A percentile compares a stretch with the other conserved stretches of the same genome.
phyloP scores from a whole-genome alignment of 2,888 invertebrate genomes.

The Pollenia amentaria region DNA sequence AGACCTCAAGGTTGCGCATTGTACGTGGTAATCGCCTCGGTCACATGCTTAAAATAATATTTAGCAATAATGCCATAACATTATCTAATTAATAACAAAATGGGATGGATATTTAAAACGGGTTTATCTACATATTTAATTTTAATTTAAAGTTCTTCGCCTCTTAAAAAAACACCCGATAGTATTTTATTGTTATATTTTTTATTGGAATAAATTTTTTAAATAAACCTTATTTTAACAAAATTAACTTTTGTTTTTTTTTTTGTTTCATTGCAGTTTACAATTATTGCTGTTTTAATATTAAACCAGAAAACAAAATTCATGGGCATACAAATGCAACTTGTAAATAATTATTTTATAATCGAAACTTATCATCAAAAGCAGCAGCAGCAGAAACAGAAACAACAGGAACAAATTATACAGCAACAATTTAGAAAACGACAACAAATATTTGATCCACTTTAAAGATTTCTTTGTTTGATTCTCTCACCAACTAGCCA shows the following conservation, averaged over 20 bases:
- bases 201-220: not conserved
- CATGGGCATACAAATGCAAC: slow-evolving; percentile 78
- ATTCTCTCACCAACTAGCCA: slow-evolving; percentile 4
- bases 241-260: slow-evolving; percentile 16
- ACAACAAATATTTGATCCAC: slow-evolving; percentile 73
- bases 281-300: slow-evolving; percentile 14
- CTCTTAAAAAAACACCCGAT: no score
- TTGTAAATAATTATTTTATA: slow-evolving; percentile 78
- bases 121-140: no score
- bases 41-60: no score
- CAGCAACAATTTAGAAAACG: slow-evolving; percentile 71
- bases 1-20: no score
- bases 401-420: slow-evolving; percentile 69
- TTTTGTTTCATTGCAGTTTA: slow-evolving; percentile 46
- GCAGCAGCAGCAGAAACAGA: slow-evolving; percentile 67
- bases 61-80: no score
- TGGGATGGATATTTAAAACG: no score
- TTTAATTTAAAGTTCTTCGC: no score
- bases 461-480: slow-evolving; percentile 72
- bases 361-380: slow-evolving; percentile 72
- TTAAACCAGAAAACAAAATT: slow-evolving; percentile 24
- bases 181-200: no score
- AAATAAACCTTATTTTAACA: slow-evolving; percentile 7
- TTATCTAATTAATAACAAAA: no score
- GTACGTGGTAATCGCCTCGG: no score